A percentile compares a stretch with the other conserved stretches of the same genome.
phyloP scores from a whole-genome alignment of 1,140 invertebrate genomes.

The Polyergus mexicanus region DNA sequence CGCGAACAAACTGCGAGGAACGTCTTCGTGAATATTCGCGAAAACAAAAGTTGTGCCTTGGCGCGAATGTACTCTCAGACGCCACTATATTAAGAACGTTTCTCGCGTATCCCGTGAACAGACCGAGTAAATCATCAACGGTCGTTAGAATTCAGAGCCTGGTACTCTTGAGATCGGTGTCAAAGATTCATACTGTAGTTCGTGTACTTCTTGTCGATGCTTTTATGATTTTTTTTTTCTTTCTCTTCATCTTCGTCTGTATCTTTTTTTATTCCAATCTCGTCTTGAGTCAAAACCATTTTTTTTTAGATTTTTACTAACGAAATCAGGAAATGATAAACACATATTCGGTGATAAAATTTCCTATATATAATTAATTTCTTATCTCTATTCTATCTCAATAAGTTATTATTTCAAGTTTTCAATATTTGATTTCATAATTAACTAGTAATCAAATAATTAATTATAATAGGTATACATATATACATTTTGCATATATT shows the following conservation, averaged over 20 bases:
- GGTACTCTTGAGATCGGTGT: slow-evolving; percentile 41
- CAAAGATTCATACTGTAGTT: slow-evolving; percentile 35
- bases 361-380: slow-evolving; percentile 6
- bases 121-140: slow-evolving; percentile 52
- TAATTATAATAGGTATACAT: not conserved
- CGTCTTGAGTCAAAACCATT: too few species aligned
- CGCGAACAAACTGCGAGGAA: not conserved
- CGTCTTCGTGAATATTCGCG: slow-evolving; percentile 3
- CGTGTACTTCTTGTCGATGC: slow-evolving; percentile 25
- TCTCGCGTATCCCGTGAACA: slow-evolving; percentile 17
- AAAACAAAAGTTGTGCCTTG: slow-evolving; percentile 46
- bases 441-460: not conserved
- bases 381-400: not conserved
- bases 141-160: slow-evolving; percentile 53
- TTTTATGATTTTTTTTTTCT: not conserved
- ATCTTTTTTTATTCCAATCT: not conserved
- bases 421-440: not conserved
- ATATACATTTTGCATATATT: not conserved
- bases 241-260: not conserved
- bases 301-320: not conserved
- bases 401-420: not conserved
- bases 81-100: slow-evolving; percentile 40
- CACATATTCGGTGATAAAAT: not conserved
- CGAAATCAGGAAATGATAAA: slow-evolving; percentile 27
- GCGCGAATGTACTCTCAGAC: slow-evolving; percentile 3